Percentiles rank a stretch among this genome's conserved stretches.
phyloP scores from a whole-genome alignment of 64 coral and sea anemone species.

The Trachythela sp. region DNA sequence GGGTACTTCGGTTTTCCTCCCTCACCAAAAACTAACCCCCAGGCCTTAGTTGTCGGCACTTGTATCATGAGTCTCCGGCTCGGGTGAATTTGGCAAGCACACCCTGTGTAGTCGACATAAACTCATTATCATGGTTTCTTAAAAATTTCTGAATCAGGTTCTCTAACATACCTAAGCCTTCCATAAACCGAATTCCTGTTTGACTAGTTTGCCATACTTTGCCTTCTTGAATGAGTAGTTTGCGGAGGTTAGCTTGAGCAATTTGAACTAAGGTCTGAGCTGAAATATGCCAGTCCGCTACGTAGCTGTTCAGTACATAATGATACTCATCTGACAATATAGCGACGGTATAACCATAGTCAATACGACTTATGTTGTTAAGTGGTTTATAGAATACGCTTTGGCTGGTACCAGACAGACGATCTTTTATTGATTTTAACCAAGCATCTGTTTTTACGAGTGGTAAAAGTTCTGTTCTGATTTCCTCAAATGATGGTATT shows the following conservation, averaged over 20 bases:
- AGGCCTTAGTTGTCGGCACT: too few species aligned
- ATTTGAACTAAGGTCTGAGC: slow-evolving; percentile 55
- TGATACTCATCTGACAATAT: slow-evolving; percentile 48
- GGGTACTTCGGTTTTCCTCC: too few species aligned
- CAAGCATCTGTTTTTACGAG: slow-evolving; percentile 66
- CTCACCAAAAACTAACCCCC: too few species aligned
- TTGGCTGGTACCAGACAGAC: slow-evolving; percentile 33
- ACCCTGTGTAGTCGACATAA: too few species aligned
- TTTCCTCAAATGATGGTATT: slow-evolving; percentile 59
- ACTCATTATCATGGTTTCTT: too few species aligned
- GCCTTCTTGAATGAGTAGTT: slow-evolving; percentile 44
- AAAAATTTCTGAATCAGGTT: too few species aligned
- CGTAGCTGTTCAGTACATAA: slow-evolving; percentile 62
- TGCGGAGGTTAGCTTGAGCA: slow-evolving; percentile 58
- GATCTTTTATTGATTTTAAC: slow-evolving; percentile 60
- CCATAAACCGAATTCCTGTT: slow-evolving; percentile 65
- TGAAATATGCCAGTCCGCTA: slow-evolving; percentile 66
- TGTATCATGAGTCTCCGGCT: too few species aligned
- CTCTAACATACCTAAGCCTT: slow-evolving; percentile 51
- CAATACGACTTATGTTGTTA: slow-evolving; percentile 44
- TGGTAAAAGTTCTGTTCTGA: slow-evolving; percentile 57
- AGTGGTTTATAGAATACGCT: slow-evolving; percentile 64
- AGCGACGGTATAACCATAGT: slow-evolving; percentile 65
- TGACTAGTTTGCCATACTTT: slow-evolving; percentile 61
- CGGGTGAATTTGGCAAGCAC: too few species aligned